phyloP scores from a whole-genome alignment of 2,797 vertebrate species.

The Fratercula arctica region DNA sequence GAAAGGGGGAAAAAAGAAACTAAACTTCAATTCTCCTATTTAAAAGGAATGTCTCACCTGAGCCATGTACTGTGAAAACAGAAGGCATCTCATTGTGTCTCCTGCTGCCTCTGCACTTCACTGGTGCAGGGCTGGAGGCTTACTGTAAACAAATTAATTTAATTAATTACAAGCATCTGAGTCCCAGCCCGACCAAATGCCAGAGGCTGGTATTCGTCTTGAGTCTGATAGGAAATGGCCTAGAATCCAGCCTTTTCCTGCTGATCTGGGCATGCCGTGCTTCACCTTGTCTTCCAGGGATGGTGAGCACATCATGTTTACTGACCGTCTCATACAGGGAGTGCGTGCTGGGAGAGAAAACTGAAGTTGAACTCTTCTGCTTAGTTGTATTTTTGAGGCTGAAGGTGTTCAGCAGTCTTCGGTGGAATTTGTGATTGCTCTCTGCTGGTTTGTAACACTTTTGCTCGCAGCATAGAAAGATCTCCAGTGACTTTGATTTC shows the following conservation, averaged over 20 bases:
- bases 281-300: background rate
- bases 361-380: background rate
- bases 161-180: conserved; percentile 19
- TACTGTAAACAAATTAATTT: conserved; percentile 42
- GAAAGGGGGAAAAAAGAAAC: background rate
- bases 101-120: background rate
- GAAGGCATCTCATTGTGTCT: conserved; percentile 18
- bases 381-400: background rate
- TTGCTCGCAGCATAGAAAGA: background rate
- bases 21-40: background rate
- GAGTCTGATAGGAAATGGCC: background rate
- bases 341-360: conserved; percentile 11
- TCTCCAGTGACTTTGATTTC: background rate
- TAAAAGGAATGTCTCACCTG: background rate
- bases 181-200: background rate
- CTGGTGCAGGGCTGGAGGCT: background rate
- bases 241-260: conserved; percentile 16
- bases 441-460: background rate
- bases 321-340: background rate
- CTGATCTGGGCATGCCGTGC: background rate
- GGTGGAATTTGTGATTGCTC: background rate
- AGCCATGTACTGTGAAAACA: background rate
- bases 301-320: background rate
- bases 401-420: background rate
- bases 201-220: background rate